These are phyloP conservation scores for Gallinago media DNA, from an alignment of 2,113 vertebrate species.

Conservation along the genomic window DNA sequence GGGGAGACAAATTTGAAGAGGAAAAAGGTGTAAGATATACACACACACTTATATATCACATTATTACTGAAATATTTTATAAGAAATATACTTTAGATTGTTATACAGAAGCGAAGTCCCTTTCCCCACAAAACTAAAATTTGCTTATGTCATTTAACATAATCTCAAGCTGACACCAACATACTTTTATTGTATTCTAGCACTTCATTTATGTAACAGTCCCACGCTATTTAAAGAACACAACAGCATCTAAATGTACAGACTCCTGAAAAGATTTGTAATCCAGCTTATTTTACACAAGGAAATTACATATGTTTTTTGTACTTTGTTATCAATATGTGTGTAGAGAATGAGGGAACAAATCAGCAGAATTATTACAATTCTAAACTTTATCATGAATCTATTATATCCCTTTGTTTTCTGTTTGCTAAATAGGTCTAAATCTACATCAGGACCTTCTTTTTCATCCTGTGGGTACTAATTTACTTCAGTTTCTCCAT, in stretches of 20 bases:
- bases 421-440: not conserved
- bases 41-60: not conserved
- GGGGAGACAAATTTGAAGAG: not conserved
- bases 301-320: not conserved
- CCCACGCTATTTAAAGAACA: not conserved
- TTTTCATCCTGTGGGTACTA: not conserved
- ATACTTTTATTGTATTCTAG: not conserved
- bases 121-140: not conserved
- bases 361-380: not conserved
- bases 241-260: not conserved
- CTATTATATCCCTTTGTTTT: not conserved
- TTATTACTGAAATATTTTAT: not conserved
- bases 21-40: not conserved
- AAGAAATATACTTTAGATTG: not conserved
- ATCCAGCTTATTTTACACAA: not conserved
- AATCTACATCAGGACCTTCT: not conserved
- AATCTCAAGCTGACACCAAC: not conserved
- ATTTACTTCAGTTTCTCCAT: not conserved
- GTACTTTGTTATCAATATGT: not conserved
- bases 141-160: rapidly evolving
- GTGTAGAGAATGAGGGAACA: not conserved
- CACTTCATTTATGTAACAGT: not conserved
- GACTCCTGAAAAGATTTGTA: not conserved
- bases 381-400: not conserved
- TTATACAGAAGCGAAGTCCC: not conserved